These are phyloP conservation scores for Pardosa pseudoannulata DNA, from an alignment of 2,888 invertebrate species.

Conservation along the genomic window DNA sequence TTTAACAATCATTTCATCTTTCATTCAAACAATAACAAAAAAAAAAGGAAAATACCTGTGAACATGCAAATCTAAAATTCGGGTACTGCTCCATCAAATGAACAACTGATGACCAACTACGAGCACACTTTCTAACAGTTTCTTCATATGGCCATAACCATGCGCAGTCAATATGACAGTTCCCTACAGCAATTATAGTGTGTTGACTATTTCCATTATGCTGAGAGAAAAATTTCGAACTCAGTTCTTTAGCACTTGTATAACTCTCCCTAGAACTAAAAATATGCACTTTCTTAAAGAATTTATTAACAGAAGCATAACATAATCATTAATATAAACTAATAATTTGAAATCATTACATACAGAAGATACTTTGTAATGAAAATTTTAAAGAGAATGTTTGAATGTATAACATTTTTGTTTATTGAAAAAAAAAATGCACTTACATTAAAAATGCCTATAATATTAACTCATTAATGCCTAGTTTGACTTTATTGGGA, in stretches of 20 bases:
- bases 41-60: slow-evolving; percentile 79
- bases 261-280: slow-evolving; percentile 55
- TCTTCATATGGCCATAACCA: slow-evolving; percentile 81
- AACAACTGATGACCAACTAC: slow-evolving; percentile 79
- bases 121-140: slow-evolving; percentile 80
- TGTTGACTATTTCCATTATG: slow-evolving; percentile 78
- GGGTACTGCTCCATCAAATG: slow-evolving; percentile 79
- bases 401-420: no score
- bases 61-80: slow-evolving; percentile 79
- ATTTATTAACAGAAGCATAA: no score
- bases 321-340: no score
- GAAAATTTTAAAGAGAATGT: no score
- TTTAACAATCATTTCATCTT: no score
- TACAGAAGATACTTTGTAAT: no score
- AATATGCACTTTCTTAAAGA: neutral
- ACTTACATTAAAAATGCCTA: no score
- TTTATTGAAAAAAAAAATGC: no score
- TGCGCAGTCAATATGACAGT: slow-evolving; percentile 80
- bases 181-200: slow-evolving; percentile 79
- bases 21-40: no score
- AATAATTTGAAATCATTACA: no score
- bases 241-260: slow-evolving; percentile 77
- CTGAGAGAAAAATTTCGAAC: slow-evolving; percentile 78
- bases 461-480: no score
- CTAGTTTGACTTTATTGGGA: no score